Evolutionary conservation across 2,113 vertebrate species (phyloP), one percentile per base, ranked within the genome.

Genomic region (Callaeas wilsoni): DNA sequence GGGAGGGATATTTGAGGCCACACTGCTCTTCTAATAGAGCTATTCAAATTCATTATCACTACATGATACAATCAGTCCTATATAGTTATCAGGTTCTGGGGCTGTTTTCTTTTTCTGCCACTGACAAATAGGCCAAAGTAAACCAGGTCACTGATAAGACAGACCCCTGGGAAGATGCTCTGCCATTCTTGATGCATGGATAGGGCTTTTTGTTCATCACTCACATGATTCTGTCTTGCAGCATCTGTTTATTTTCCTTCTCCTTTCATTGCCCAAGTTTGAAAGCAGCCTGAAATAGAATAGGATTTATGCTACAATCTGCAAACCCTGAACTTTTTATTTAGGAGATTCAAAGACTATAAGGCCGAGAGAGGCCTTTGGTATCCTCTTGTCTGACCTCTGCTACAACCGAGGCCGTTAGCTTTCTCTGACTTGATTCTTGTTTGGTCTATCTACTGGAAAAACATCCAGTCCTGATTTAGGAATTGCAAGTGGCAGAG

Each of bases 41-140:
- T 96, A 94, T 87, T 95, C 85, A 84, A 94, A 95, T 93, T 95
- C 89, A 97, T 95, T 96, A 97, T 85, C 77, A 74, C 65, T 70
- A 88, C 89, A 87, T 90, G 93, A 91, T 97, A 97, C 65, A 46
- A 94, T 93, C 96, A 96, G 59, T 67, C 44, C 90, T 75, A 91
- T 97, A 93, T 32, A 95, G 83, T 95, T 95, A 95, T 95, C 95
- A 93, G 88, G 91, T 93, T 86, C 50, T 46, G 42, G 44, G 68
- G 90, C 95, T 97, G 96, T 97, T 98, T 97, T 97, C 97, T 98
- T 97, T 97, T 97, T 97, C 96, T 97, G 87, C 96, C 96, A 93
- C 90, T 84, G 91, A 96, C 94, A 92, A 92, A 96, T 95, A 97
- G 68, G 77, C 89, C 95, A 88, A 93, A 96, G 80, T 93, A 96